Conservation (phyloP, 2,888 invertebrate species). For the Rhabditoides inermis region DNA sequence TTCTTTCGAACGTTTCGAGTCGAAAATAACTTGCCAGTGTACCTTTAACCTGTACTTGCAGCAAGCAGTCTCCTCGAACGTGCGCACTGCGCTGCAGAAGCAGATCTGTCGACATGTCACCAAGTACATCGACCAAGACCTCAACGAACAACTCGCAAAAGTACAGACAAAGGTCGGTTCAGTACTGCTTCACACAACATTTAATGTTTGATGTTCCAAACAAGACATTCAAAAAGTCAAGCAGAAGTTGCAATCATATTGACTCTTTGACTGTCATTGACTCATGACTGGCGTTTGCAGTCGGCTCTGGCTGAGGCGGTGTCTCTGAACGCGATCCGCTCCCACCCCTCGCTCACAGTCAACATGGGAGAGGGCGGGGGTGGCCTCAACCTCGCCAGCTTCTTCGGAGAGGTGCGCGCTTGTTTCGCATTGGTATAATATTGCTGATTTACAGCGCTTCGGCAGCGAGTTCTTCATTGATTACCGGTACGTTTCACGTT, state of each 20-base stretch:
- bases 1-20: too few species aligned
- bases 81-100: slow-evolving; percentile 29
- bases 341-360: neutral
- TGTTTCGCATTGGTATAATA: neutral
- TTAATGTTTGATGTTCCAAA: too few species aligned
- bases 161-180: too few species aligned
- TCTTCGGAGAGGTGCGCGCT: slow-evolving; percentile 8
- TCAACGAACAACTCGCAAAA: slow-evolving; percentile 32
- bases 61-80: slow-evolving; percentile 39
- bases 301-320: neutral
- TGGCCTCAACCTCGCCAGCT: slow-evolving; percentile 1
- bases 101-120: slow-evolving; percentile 25
- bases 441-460: slow-evolving; percentile 12
- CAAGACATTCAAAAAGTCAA: too few species aligned
- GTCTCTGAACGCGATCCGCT: neutral
- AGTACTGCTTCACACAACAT: too few species aligned
- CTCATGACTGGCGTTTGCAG: neutral
- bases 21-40: too few species aligned
- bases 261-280: neutral
- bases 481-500: slow-evolving; percentile 9
- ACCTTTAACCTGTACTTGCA: too few species aligned
- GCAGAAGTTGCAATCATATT: too few species aligned
- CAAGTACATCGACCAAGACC: slow-evolving; percentile 37
- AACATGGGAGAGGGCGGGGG: slow-evolving; percentile 1
- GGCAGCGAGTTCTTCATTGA: slow-evolving; percentile 20